Conservation (phyloP, 2,113 vertebrate species). For the Poicephalus meyeri region DNA sequence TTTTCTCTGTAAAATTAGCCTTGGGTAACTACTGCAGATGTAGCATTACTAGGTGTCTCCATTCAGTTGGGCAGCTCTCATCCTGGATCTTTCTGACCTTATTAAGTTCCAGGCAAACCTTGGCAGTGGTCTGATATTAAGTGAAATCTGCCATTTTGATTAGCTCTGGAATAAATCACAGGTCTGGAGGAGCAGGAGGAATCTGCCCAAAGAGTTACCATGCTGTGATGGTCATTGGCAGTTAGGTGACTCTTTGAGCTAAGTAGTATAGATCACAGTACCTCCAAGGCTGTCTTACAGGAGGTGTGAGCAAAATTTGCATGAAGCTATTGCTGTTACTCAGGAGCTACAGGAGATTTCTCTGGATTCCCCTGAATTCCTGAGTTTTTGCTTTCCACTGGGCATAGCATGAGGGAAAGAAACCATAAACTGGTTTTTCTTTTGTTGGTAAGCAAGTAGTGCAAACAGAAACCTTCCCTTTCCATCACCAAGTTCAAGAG, state of each 20-base stretch:
- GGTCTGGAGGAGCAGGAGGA: not conserved
- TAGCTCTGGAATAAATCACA: not conserved
- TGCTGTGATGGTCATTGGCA: not conserved
- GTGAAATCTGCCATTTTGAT: not conserved
- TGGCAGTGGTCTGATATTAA: not conserved
- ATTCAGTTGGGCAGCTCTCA: not conserved
- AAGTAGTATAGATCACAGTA: not conserved
- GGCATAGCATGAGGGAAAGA: not conserved
- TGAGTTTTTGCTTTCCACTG: not conserved
- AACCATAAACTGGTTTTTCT: not conserved
- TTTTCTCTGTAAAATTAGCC: not conserved
- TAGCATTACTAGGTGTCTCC: not conserved
- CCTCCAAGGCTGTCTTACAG: not conserved
- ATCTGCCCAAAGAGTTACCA: not conserved
- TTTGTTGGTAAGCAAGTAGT: not conserved
- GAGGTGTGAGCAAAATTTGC: not conserved
- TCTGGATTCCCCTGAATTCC: not conserved
- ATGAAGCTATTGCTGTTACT: not conserved
- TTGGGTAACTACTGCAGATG: not conserved
- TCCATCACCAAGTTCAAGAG: not conserved
- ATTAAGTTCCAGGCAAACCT: not conserved
- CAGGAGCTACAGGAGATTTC: not conserved
- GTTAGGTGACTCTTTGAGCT: not conserved
- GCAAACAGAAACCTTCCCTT: not conserved
- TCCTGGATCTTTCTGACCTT: not conserved